Evolutionary conservation across 2,888 invertebrate genomes (phyloP).

Genomic region (Andrena marginata): DNA sequence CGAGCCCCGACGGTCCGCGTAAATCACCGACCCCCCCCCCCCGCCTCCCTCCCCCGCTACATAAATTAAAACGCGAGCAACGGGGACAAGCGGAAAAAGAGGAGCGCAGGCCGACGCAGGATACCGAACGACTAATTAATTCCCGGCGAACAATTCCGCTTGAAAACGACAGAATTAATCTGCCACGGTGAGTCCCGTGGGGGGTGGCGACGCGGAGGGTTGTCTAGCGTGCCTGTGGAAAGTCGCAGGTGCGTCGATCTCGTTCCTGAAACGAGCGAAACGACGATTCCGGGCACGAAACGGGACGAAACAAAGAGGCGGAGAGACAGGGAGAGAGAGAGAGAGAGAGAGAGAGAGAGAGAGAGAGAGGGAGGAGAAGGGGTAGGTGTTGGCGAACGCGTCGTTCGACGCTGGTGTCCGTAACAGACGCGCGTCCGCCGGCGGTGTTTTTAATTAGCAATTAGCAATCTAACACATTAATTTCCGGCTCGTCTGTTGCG

Average conservation of each 20-base stretch:
- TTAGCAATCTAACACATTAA: conserved; percentile 84
- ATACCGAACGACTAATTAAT: conserved; percentile 51
- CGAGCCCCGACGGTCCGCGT: neutral
- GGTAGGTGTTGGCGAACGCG: neutral
- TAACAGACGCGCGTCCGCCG: conserved; percentile 18
- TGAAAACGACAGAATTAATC: conserved; percentile 48
- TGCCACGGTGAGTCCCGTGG: neutral
- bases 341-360: neutral
- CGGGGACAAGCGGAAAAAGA: neutral
- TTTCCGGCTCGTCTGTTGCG: conserved; percentile 83
- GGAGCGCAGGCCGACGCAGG: neutral
- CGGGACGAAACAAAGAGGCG: too few species aligned
- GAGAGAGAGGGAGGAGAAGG: neutral
- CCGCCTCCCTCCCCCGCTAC: neutral
- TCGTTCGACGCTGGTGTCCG: conserved; percentile 12
- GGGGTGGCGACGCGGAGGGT: neutral
- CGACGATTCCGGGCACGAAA: conserved; percentile 10
- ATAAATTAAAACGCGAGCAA: conserved; percentile 34
- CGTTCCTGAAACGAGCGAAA: conserved; percentile 40
- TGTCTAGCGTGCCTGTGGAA: conserved; percentile 5
- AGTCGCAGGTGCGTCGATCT: conserved; percentile 44
- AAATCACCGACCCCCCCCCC: conserved; percentile 1
- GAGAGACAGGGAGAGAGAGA: neutral
- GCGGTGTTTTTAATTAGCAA: conserved; percentile 84
- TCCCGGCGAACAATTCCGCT: conserved; percentile 44